A percentile compares a stretch with the other conserved stretches of the same genome.
phyloP scores from a whole-genome alignment of 1,140 invertebrate genomes.

The Penaeus japonicus region DNA sequence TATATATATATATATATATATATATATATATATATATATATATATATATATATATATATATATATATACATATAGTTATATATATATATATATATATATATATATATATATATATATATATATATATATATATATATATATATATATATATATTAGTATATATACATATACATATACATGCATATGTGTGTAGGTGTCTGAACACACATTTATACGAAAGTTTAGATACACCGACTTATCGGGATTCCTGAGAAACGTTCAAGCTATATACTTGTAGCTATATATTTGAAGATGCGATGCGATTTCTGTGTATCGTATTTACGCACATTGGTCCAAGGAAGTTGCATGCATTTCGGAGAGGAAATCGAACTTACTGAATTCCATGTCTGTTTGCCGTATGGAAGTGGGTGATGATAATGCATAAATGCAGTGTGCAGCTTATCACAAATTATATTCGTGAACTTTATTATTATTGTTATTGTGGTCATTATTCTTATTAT shows the following conservation, averaged over 20 bases:
- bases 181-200: not conserved
- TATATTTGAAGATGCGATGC: too few species aligned
- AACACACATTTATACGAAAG: not conserved
- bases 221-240: not conserved
- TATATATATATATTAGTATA: not conserved
- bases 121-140: not conserved
- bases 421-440: too few species aligned
- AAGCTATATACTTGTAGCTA: not conserved
- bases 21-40: not conserved
- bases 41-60: not conserved
- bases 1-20: not conserved
- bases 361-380: too few species aligned
- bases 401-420: too few species aligned
- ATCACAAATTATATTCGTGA: too few species aligned
- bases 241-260: not conserved
- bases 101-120: constrained; percentile 6
- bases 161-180: not conserved
- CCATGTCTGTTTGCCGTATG: too few species aligned
- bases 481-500: too few species aligned
- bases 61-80: not conserved
- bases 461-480: too few species aligned
- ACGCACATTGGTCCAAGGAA: too few species aligned
- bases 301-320: too few species aligned
- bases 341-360: too few species aligned
- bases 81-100: constrained; percentile 6